Base-by-base conservation (phyloP, 2,113 vertebrate genomes). In the Passer domesticus region DNA sequence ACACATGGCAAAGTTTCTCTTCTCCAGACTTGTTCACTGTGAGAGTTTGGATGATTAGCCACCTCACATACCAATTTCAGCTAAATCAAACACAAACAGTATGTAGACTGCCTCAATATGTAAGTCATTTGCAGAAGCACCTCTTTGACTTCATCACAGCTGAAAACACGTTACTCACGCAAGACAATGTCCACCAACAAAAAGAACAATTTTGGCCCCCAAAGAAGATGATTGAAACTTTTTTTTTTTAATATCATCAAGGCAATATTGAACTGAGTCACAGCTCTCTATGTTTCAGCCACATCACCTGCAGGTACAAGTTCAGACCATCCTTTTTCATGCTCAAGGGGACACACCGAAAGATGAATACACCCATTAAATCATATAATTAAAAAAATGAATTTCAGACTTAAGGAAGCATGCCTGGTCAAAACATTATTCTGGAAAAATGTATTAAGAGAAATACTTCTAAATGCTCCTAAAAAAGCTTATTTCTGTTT, bases 81-180 rank as follows among this genome's bases (percentile, higher is more conserved):
- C 3, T 8, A 55, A 67, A 28, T 55, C 24, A 50, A 91, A 79
- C 25, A 77, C 58, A 72, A 84, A 19, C 20, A 53, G 2, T 0
- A 11, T 1, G 5, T 0, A 44, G 41, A 28, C 13, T 49, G 4
- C 41, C 49, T 52, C 30, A 39, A 5, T 13, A 68, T 5, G 5
- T 16, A 49, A 2, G 0, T 14, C 30, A 39, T 22, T n/a, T 50
- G 13, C 74, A 78, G 63, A 30, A 87, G 41, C 24, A 63, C 27
- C 23, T 80, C 64, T 31, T 41, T 33, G 27, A 56, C 46, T 69
- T 37, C 31, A 28, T 6, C 50, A 3, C 24, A 25, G 31, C 27
- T 44, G 52, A 53, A 82, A 91, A 82, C 7, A 12, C 10, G 6
- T 44, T 10, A 60, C 22, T 60, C 14, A 30, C 33, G 41, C 43